Percentiles rank a stretch among this genome's conserved stretches.
These are phyloP conservation scores for Drosophila robusta DNA, from an alignment of 2,888 invertebrate species.

Conservation along the genomic window DNA sequence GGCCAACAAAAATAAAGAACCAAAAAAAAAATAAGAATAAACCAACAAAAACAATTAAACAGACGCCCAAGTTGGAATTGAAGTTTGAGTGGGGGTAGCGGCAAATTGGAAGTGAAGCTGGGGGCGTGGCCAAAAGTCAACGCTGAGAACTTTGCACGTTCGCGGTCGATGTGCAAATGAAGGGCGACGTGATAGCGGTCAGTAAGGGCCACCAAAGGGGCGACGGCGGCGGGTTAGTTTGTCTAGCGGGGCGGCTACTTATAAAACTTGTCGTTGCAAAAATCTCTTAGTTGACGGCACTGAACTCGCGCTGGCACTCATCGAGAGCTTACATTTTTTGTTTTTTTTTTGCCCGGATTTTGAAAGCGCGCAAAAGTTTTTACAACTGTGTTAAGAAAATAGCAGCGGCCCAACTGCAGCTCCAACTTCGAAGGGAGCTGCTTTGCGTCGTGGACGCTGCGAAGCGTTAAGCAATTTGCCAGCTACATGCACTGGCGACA, in stretches of 20 bases:
- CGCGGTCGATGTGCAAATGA: slow-evolving; percentile 80
- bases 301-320: slow-evolving; percentile 8
- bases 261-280: slow-evolving; percentile 74
- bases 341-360: slow-evolving; percentile 51
- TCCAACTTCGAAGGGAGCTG: slow-evolving; percentile 20
- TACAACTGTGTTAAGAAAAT: slow-evolving; percentile 81
- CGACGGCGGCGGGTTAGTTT: not conserved
- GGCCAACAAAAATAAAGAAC: slow-evolving; percentile 19
- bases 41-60: slow-evolving; percentile 66
- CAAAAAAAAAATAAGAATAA: slow-evolving; percentile 1
- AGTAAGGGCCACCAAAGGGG: not conserved
- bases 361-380: slow-evolving; percentile 71
- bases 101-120: slow-evolving; percentile 1
- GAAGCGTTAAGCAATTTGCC: slow-evolving; percentile 81
- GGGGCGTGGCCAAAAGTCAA: slow-evolving; percentile 50
- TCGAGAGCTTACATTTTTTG: slow-evolving; percentile 37
- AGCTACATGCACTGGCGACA: slow-evolving; percentile 57
- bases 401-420: slow-evolving; percentile 37
- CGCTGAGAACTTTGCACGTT: slow-evolving; percentile 59
- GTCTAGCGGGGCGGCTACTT: slow-evolving; percentile 59
- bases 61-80: slow-evolving; percentile 17
- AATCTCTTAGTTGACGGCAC: slow-evolving; percentile 42
- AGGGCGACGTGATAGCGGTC: slow-evolving; percentile 68
- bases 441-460: slow-evolving; percentile 51
- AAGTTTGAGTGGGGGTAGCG: not conserved